These are phyloP conservation scores for Thalassaphorura encarpata DNA, from an alignment of 1,140 invertebrate genomes.

Conservation along the genomic window DNA sequence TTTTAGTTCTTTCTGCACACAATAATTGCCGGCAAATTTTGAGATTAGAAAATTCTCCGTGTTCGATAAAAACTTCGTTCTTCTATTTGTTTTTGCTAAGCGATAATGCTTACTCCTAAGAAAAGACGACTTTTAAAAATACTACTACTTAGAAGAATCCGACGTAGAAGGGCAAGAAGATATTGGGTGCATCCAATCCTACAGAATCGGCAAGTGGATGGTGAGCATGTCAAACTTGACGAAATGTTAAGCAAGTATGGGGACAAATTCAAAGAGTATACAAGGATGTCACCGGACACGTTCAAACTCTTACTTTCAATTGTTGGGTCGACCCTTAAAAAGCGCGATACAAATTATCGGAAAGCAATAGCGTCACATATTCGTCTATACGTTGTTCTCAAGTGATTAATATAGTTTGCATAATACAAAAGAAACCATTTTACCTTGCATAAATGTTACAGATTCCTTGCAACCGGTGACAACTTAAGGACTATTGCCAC, in stretches of 20 bases:
- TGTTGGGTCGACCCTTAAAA: slow-evolving; percentile 8
- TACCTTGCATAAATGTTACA: not conserved
- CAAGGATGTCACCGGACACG: slow-evolving; percentile 9
- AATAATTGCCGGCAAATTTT: too few relatives aligned
- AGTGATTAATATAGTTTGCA: not conserved
- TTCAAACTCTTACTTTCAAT: slow-evolving; percentile 7
- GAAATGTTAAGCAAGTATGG: slow-evolving; percentile 13
- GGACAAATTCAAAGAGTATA: slow-evolving; percentile 11
- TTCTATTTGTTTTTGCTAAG: too few relatives aligned
- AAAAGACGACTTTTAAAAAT: slow-evolving; percentile 1
- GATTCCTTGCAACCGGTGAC: slow-evolving; percentile 16
- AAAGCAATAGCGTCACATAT: slow-evolving; percentile 5
- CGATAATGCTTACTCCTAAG: not conserved
- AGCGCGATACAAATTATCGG: slow-evolving; percentile 11
- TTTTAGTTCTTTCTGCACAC: too few relatives aligned
- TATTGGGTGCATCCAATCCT: slow-evolving; percentile 20
- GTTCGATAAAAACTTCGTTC: too few relatives aligned
- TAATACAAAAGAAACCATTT: not conserved
- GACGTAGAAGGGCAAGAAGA: not conserved
- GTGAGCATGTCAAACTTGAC: slow-evolving; percentile 16
- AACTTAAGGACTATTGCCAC: slow-evolving; percentile 10
- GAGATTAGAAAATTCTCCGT: too few relatives aligned
- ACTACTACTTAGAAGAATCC: not conserved
- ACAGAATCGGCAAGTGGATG: slow-evolving; percentile 10
- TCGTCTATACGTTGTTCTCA: slow-evolving; percentile 1